phyloP scores from a whole-genome alignment of 2,113 vertebrate genomes.

The Bolborhynchus lineola region DNA sequence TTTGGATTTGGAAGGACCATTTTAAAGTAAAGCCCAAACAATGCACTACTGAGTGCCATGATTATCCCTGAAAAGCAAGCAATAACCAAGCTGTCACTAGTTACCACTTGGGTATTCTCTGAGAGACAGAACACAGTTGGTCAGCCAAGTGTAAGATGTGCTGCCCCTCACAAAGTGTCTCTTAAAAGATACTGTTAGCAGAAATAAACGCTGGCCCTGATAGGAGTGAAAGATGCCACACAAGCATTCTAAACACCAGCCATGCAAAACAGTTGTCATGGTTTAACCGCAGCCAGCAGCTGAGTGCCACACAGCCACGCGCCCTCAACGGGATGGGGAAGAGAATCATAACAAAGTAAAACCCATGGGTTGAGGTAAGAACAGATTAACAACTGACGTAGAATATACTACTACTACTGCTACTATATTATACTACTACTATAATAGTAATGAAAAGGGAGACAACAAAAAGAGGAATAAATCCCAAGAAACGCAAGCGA shows the following conservation, averaged over 20 bases:
- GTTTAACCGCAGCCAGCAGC: background rate
- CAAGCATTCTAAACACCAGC: background rate
- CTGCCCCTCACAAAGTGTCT: background rate
- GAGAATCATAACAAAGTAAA: background rate
- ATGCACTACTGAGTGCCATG: conserved; percentile 83
- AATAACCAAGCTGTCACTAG: background rate
- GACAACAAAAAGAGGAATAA: background rate
- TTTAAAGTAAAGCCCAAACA: conserved; percentile 89
- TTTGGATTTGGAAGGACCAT: conserved; percentile 42
- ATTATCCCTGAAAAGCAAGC: conserved; percentile 72
- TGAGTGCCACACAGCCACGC: background rate
- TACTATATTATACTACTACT: background rate
- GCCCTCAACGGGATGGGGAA: background rate
- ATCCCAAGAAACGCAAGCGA: background rate
- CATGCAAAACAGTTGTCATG: background rate
- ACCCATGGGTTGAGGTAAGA: background rate
- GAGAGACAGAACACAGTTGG: background rate
- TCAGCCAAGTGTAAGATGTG: background rate
- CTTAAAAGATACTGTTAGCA: background rate
- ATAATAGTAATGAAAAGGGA: background rate
- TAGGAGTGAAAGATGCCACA: background rate
- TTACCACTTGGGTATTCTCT: background rate
- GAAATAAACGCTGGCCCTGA: background rate
- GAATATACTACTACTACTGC: background rate
- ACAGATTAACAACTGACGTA: background rate